Base-by-base conservation (phyloP, 1,140 invertebrate species). In the Vanessa tameamea region DNA sequence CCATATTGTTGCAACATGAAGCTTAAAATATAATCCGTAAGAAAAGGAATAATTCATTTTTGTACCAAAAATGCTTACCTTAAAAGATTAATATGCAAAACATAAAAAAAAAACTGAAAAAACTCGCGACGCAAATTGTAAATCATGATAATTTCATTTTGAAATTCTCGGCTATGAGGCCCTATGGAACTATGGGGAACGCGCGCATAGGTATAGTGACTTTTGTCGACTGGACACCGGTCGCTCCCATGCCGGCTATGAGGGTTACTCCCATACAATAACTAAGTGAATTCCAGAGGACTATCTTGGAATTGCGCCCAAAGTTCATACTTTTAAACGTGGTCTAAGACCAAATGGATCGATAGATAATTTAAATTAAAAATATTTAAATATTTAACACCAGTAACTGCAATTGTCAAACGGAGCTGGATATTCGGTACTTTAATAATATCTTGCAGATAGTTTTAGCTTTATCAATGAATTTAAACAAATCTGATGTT, bases 211-310 rank as follows among this genome's bases (percentile, higher is more conserved):
- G 43, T 71, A 77, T 72, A 71, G 73, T 82, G 86, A 82, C 78
- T 82, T 84, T 75, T 82, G 73, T 78, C 80, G 82, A 87, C 88
- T 90, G 87, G 84, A 81, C 84, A 79, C 67, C 72, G 69, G 71
- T 80, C 77, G 78, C 76, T 80, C 78, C 84, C 79, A 84, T 84
- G 80, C 69, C 78, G 81, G 37, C 37, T 43, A 11, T 80, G 74
- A 78, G 50, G 59, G 68, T 66, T 57, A 59, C 69, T 67, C 53
- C 53, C 51, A 75, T 65, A 74, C 50, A 74, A 57, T 57, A 57
- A 57, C 64, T 50, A 59, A 67, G 31, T 73, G 72, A 63, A 63
- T 63, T 73, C 64, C 65, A 72, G 47, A 67, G 50, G 51, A 61
- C 20, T 15, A 63, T n/a, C 16, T 64, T 64, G 59, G 47, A 71